Conservation (phyloP, 2,113 vertebrate species). For the Empidonax traillii region DNA sequence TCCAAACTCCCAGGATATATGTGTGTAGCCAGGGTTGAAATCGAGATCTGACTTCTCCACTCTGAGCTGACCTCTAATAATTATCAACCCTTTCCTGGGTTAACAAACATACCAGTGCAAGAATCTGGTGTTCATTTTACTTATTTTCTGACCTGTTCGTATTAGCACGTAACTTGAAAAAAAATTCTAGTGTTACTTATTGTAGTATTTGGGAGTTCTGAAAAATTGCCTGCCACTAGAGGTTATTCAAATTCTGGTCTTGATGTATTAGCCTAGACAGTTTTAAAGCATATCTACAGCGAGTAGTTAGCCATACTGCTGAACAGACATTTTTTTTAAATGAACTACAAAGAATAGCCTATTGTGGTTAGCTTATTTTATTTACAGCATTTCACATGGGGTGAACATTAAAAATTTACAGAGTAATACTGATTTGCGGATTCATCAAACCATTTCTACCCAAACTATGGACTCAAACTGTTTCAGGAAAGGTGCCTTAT, state of each 20-base stretch:
- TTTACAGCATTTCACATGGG: slow-evolving; percentile 67
- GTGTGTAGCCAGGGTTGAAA: neutral
- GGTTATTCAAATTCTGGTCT: slow-evolving; percentile 78
- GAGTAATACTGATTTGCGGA: slow-evolving; percentile 68
- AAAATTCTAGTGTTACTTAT: slow-evolving; percentile 2
- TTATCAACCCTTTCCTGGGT: neutral
- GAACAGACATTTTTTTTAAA: slow-evolving; percentile 78
- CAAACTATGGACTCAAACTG: neutral
- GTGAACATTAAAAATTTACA: slow-evolving; percentile 74
- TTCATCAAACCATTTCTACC: slow-evolving; percentile 43
- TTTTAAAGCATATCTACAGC: slow-evolving; percentile 76
- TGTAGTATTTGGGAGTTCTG: slow-evolving; percentile 69
- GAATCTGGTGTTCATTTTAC: neutral
- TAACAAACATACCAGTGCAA: neutral
- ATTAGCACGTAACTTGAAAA: neutral
- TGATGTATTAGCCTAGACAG: slow-evolving; percentile 81
- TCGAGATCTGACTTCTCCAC: neutral
- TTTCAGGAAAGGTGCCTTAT: slow-evolving; percentile 26
- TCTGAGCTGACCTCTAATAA: neutral
- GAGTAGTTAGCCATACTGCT: slow-evolving; percentile 77
- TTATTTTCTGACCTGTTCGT: neutral
- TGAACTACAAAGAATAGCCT: slow-evolving; percentile 70
- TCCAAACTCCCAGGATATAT: neutral
- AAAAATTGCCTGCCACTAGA: slow-evolving; percentile 78
- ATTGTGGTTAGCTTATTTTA: slow-evolving; percentile 68